Percentiles rank a stretch among this genome's conserved stretches.
These are phyloP conservation scores for Drosophila suboccidentalis DNA, from an alignment of 2,888 invertebrate genomes.

Conservation along the genomic window DNA sequence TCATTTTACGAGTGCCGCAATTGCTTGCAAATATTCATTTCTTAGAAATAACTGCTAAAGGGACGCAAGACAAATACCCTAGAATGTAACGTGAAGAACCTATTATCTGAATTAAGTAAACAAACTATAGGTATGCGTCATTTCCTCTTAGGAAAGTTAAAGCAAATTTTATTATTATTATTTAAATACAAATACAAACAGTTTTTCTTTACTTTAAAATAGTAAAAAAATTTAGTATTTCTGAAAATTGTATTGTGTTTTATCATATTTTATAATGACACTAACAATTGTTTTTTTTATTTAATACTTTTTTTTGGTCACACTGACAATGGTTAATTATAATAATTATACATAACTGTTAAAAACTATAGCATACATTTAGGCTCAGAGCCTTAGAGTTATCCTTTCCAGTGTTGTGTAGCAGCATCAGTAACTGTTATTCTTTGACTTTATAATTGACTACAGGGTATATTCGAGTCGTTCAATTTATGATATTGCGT, in stretches of 20 bases:
- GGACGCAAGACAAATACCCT: constrained; percentile 2
- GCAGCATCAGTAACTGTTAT: background rate
- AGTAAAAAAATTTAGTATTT: too few species aligned
- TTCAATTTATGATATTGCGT: background rate
- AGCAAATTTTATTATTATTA: too few species aligned
- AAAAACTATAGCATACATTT: constrained; percentile 2
- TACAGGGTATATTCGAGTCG: constrained; percentile 28
- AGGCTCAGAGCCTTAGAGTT: background rate
- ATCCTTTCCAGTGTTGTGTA: background rate
- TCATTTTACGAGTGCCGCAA: constrained; percentile 50
- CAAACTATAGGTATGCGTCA: too few species aligned
- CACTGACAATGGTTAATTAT: too few species aligned
- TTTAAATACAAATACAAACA: too few species aligned
- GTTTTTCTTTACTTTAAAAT: too few species aligned
- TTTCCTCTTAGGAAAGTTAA: too few species aligned
- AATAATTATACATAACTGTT: background rate
- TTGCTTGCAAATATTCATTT: constrained; percentile 31
- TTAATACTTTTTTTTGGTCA: too few species aligned
- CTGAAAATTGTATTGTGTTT: too few species aligned
- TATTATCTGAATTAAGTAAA: too few species aligned
- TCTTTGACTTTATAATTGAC: background rate
- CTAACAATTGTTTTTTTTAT: too few species aligned
- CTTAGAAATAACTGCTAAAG: constrained; percentile 3
- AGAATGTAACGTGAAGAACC: background rate
- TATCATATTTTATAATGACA: too few species aligned